Base-by-base conservation (phyloP, 2,888 invertebrate genomes). In the Macrophya alboannulata region DNA sequence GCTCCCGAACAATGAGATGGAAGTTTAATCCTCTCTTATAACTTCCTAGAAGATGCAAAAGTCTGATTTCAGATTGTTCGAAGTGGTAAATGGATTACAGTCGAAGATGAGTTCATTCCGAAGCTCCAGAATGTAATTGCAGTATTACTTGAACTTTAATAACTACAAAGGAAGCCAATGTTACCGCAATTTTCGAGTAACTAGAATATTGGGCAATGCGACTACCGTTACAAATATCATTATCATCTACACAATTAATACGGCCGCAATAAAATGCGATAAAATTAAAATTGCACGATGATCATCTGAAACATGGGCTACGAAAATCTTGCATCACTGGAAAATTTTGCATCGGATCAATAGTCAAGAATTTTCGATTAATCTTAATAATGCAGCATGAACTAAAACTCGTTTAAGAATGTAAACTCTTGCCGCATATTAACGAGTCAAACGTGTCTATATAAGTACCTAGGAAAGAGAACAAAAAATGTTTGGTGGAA, bases 321-420 rank as follows among this genome's bases (percentile, higher is more conserved):
- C 55, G 48, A 74, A 21, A n/a, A 10, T n/a, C 45, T 6, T 9
- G 79, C 9, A 37, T 25, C 62, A n/a, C 17, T 17, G 12, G n/a
- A 21, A 59, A 81, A 81, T 43, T 81, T n/a, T 21, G 25, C 62
- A 31, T 62, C 15, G n/a, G 40, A 4, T 21, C 9, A 62, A 81
- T 40, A 62, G 31, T 81, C n/a, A 62, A 48, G 48, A 83, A 71
- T 83, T 83, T 45, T 65, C 68, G 15, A 83, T 48, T 71, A 51
- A 83, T 65, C 31, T 81, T 62, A 25, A 81, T 62, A 45, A 59
- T 43, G 37, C 31, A 62, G 21, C 59, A 40, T 43, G n/a, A 40
- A 62, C 62, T 43, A 37, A 83, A 83, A 71, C 48, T 83, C 71
- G 40, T 83, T 83, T 71, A n/a, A 51, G 37, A 71, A 68, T 83